Conservation (phyloP, 2,113 vertebrate species). For the Callopanchax toddi region DNA sequence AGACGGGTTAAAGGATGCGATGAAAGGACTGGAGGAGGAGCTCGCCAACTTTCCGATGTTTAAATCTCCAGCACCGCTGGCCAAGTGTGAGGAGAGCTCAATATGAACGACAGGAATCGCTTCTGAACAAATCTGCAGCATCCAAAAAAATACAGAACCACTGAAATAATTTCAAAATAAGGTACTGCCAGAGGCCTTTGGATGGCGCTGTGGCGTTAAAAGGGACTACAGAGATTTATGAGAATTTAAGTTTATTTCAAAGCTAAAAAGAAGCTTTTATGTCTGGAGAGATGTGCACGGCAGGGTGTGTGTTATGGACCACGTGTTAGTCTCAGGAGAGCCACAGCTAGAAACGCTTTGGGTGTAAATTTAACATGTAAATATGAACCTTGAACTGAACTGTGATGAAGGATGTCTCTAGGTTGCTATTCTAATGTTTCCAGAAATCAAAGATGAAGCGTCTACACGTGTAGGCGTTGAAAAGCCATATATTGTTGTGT, state of each 20-base stretch:
- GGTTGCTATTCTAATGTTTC: constrained; percentile 31
- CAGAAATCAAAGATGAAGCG: constrained; percentile 58
- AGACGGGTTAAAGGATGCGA: constrained; percentile 51
- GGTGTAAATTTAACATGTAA: constrained; percentile 56
- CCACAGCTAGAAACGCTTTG: constrained; percentile 18
- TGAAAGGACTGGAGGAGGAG: constrained; percentile 70
- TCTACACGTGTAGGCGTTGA: constrained; percentile 42
- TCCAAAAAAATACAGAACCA: constrained; percentile 26
- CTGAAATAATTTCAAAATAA: constrained; percentile 25
- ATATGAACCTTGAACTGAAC: constrained; percentile 15
- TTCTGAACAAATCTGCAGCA: constrained; percentile 25
- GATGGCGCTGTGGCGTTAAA: constrained; percentile 26
- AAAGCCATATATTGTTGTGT: constrained; percentile 68
- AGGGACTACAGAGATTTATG: constrained; percentile 20
- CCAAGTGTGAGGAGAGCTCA: constrained; percentile 87
- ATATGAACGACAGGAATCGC: constrained; percentile 71
- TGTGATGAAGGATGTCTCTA: constrained; percentile 8
- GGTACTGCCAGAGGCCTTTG: constrained; percentile 50
- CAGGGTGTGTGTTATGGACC: constrained; percentile 2
- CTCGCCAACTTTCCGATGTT: constrained; percentile 68
- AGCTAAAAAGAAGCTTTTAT: constrained; percentile 10
- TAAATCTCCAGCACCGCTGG: constrained; percentile 81
- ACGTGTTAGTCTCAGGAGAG: constrained; percentile 28
- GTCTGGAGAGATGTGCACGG: background rate
- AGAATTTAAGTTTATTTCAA: constrained; percentile 20